A percentile compares a stretch with the other conserved stretches of the same genome.
These are phyloP conservation scores for Apis florea DNA, from an alignment of 1,140 invertebrate genomes.

Conservation along the genomic window DNA sequence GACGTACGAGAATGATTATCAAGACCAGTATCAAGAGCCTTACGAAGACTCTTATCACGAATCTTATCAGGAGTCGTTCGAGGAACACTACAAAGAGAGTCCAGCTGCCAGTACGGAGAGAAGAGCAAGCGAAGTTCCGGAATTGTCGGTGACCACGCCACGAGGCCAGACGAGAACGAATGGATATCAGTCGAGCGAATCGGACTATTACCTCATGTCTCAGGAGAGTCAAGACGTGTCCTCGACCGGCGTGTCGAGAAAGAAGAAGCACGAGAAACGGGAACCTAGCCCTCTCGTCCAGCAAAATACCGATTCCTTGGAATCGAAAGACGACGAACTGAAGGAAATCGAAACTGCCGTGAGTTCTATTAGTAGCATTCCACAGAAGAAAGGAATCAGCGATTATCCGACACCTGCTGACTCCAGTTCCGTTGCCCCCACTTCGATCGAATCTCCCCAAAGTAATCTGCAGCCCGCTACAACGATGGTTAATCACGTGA, in stretches of 20 bases:
- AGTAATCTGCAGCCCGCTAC: conserved; percentile 56
- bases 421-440: conserved; percentile 64
- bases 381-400: conserved; percentile 70
- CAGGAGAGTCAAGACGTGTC: conserved; percentile 68
- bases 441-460: conserved; percentile 69
- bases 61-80: conserved; percentile 72
- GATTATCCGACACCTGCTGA: conserved; percentile 77
- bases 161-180: conserved; percentile 73
- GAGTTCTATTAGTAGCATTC: conserved; percentile 80
- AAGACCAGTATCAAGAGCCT: conserved; percentile 66
- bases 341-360: conserved; percentile 83
- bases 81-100: conserved; percentile 70
- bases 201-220: conserved; percentile 73
- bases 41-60: conserved; percentile 71
- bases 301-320: conserved; percentile 81
- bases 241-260: conserved; percentile 56
- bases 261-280: conserved; percentile 70
- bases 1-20: conserved; percentile 68
- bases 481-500: conserved; percentile 69
- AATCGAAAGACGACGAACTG: conserved; percentile 81
- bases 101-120: conserved; percentile 60
- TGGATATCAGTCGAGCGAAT: conserved; percentile 72
- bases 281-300: conserved; percentile 75
- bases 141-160: conserved; percentile 74
- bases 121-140: conserved; percentile 72